Evolutionary conservation across 2,113 vertebrate species (phyloP), one percentile per base, ranked within the genome.

Genomic region (Podarcis raffonei): DNA sequence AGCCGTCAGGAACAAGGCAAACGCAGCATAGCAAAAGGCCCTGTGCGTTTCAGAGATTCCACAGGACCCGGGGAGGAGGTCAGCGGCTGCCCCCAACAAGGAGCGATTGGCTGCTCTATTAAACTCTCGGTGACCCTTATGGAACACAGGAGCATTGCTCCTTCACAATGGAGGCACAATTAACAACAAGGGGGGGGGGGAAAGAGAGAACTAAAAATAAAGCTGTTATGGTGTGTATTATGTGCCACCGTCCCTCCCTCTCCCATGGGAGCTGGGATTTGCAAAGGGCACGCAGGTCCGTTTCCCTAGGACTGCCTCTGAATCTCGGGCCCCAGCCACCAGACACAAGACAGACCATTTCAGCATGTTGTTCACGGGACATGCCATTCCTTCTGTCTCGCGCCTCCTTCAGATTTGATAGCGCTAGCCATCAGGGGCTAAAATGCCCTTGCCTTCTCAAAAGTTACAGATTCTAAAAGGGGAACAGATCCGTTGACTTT

Each of bases 81-180:
- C 85, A 0, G 68, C 84, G 90, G 93, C 92, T 89, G 90, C 89
- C 85, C 85, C 92, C 77, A 88, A 23, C 42, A 89, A 88, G 90
- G 90, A 87, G 87, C 80, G 15, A 3, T 81, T 91, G 89, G 89
- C 0, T 95, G 94, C 94, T 93, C 95, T 72, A 88, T 92, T 95
- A 95, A 96, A 96, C 95, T 95, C 93, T 81, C 65, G 76, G 86
- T 94, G 95, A 96, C 94, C 92, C 91, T 90, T 25, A 0, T 59
- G 1, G 0, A 89, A 86, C 0, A 1, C 27, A 37, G 75, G 89
- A 91, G 92, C 75, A 11, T 62, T 39, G 81, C 92, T 48, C 32
- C 88, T 86, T 92, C 90, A 90, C 92, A 94, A 89, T 81, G 87
- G 93, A 77, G 92, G 87, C 87, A 66, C 91, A 71, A 85, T 92